phyloP scores from a whole-genome alignment of 2,888 invertebrate genomes.

The Caenorhabditis japonica region DNA sequence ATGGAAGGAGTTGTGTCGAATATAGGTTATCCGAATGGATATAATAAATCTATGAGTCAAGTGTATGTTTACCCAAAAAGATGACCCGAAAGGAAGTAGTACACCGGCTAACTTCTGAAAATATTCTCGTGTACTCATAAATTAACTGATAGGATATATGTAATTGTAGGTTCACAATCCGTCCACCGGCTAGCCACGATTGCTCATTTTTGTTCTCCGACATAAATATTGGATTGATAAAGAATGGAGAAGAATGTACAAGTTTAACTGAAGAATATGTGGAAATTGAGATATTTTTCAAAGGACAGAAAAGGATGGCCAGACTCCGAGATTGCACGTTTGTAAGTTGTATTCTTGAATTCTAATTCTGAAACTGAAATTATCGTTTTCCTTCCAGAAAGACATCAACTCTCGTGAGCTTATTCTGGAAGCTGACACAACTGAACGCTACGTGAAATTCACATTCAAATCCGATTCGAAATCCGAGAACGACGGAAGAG shows the following conservation, averaged over 20 bases:
- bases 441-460: slow-evolving; percentile 42
- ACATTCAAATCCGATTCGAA: slow-evolving; percentile 61
- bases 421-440: slow-evolving; percentile 15
- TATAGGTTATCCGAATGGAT: slow-evolving; percentile 66
- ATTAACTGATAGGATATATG: neutral
- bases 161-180: slow-evolving; percentile 57
- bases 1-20: slow-evolving; percentile 64
- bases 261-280: slow-evolving; percentile 50
- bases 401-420: slow-evolving; percentile 2
- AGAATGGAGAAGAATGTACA: slow-evolving; percentile 5
- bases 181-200: slow-evolving; percentile 59
- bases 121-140: no score
- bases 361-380: no score
- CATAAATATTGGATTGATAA: slow-evolving; percentile 38
- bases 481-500: slow-evolving; percentile 65
- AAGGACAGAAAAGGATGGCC: slow-evolving; percentile 4
- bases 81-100: no score
- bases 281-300: slow-evolving; percentile 32
- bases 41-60: slow-evolving; percentile 51
- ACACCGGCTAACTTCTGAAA: no score
- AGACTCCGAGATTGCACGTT: slow-evolving; percentile 42
- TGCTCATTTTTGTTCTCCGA: slow-evolving; percentile 52
- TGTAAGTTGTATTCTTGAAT: slow-evolving; percentile 9
- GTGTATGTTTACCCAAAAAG: no score
- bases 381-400: slow-evolving; percentile 10